phyloP scores from a whole-genome alignment of 2,888 invertebrate species.

The Steinernema hermaphroditum region DNA sequence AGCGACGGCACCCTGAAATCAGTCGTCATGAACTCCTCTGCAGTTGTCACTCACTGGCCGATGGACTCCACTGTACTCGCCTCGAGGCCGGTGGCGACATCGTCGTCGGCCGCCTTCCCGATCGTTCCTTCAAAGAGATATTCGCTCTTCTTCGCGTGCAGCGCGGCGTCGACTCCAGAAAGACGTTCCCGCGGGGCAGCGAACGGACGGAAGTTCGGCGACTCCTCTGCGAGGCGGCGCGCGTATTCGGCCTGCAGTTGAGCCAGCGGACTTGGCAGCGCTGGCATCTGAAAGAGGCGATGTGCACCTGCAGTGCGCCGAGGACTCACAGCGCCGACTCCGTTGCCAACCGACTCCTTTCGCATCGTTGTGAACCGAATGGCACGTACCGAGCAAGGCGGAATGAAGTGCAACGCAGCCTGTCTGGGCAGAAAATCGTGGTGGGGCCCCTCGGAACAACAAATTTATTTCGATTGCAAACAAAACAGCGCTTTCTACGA shows the following conservation, averaged over 20 bases:
- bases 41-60: neutral
- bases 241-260: conserved; percentile 20
- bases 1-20: neutral
- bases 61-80: neutral
- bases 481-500: conserved; percentile 4
- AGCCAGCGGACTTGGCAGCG: conserved; percentile 4
- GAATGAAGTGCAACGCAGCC: no score
- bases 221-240: conserved; percentile 2
- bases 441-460: no score
- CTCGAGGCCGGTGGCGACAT: neutral
- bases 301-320: neutral
- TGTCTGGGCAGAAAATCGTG: no score
- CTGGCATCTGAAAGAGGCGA: neutral
- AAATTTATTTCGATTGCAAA: conserved; percentile 6
- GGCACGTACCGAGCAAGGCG: neutral
- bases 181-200: neutral
- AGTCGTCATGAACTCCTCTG: neutral
- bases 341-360: neutral
- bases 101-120: neutral
- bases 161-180: neutral
- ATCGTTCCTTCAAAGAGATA: conserved; percentile 13
- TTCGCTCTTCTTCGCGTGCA: neutral
- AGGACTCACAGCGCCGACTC: neutral
- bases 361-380: conserved; percentile 4
- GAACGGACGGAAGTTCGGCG: conserved; percentile 8